Conservation (phyloP, 1,140 invertebrate genomes). For the Mesaphorura yosii region DNA sequence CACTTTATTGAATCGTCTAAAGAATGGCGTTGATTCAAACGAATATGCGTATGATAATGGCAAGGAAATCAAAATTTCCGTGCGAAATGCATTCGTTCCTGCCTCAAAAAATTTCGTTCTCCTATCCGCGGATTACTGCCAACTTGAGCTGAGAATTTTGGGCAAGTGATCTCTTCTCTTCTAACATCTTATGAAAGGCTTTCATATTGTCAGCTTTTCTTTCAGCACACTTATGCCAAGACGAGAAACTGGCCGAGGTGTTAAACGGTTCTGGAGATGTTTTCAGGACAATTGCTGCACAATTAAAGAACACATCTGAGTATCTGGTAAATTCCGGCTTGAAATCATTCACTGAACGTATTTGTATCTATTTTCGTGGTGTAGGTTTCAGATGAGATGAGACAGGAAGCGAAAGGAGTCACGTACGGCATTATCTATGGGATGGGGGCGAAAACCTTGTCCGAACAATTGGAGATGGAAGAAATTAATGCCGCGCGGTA, state of each 20-base stretch:
- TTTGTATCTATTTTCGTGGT: conserved; percentile 16
- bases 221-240: conserved; percentile 79
- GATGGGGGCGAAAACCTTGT: conserved; percentile 79
- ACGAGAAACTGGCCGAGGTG: conserved; percentile 55
- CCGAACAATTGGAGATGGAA: conserved; percentile 63
- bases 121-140: conserved; percentile 88
- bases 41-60: background rate
- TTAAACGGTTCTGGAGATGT: conserved; percentile 64
- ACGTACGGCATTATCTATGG: conserved; percentile 97
- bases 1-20: conserved; percentile 1
- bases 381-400: conserved; percentile 57
- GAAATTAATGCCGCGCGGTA: conserved; percentile 68
- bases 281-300: conserved; percentile 72
- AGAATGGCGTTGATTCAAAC: no score
- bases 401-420: conserved; percentile 82
- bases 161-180: no score
- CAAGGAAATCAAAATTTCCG: conserved; percentile 11
- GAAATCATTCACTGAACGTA: background rate
- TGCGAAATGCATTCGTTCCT: conserved; percentile 43
- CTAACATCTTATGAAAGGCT: no score
- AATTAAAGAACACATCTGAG: conserved; percentile 55
- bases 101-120: conserved; percentile 41
- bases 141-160: conserved; percentile 84
- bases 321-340: no score
- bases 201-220: no score